Evolutionary conservation across 2,113 vertebrate genomes (phyloP), one percentile per base, ranked within the genome.

Genomic region (Istiophorus platypterus): DNA sequence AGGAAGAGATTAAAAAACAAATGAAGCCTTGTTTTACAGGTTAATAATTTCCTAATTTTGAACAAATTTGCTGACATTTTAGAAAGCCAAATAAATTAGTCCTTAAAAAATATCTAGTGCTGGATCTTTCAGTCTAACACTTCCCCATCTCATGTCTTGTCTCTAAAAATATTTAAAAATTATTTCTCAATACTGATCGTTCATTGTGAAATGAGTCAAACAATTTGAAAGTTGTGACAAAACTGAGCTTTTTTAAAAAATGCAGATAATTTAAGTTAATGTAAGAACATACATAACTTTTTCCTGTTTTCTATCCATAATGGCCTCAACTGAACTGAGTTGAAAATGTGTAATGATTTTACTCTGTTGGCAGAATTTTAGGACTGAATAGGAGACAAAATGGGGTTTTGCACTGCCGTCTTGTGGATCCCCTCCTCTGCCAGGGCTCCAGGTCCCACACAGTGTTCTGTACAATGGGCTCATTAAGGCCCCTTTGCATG

Each of bases 381-480:
- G 2, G 8, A 17, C 18, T 5, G 58, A 69, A 20, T 61, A 66
- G 65, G 12, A 62, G 72, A 61, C 18, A 45, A 62, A 64, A 37
- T 12, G 52, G n/a, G 49, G 31, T 61, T 29, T 41, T 54, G 5
- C 17, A 22, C 20, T 62, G 26, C 52, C 52, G 17, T 39, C 27
- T 29, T 26, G 11, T 42, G 7, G n/a, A 2, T 29, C 57, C 45
- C 54, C 24, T 26, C 29, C 51, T 17, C 9, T 26, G 5, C 41
- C 10, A 47, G 17, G 12, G 13, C 51, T 67, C 47, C 59, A 26
- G 72, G 71, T 84, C 72, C 80, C 89, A 87, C 76, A 87, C 84
- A 78, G 69, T 51, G 62, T 24, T 20, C 57, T 64, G 73, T 57
- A 90, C 89, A 91, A 78, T 78, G 83, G 67, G 26, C 17, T 82